A percentile compares a stretch with the other conserved stretches of the same genome.
Evolutionary conservation across 1,140 invertebrate species (phyloP).

Genomic region (Euura lappo): DNA sequence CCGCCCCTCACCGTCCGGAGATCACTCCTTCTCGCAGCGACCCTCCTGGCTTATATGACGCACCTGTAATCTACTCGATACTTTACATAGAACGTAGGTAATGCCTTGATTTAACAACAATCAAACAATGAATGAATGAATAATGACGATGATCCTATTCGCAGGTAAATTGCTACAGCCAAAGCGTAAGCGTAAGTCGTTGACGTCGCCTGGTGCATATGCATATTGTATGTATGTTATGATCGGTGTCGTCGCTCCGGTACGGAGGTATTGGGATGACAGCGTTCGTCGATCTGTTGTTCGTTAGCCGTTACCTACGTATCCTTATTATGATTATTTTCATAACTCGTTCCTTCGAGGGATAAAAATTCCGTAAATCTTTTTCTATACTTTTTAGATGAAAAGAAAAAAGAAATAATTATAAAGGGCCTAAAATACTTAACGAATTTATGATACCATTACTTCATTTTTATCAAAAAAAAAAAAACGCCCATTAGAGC

Average conservation of each 20-base stretch:
- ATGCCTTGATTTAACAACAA: constrained; percentile 12
- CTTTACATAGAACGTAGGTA: constrained; percentile 41
- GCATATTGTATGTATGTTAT: background rate
- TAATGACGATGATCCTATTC: constrained; percentile 7
- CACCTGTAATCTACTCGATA: constrained; percentile 44
- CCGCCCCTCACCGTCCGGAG: constrained; percentile 28
- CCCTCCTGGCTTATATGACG: constrained; percentile 38
- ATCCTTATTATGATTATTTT: background rate
- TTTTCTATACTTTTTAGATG: background rate
- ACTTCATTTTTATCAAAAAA: background rate
- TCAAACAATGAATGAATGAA: background rate
- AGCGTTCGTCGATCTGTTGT: background rate
- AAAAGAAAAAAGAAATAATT: background rate
- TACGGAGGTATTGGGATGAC: background rate
- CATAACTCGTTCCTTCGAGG: background rate
- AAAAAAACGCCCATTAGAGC: too few species aligned
- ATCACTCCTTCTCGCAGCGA: constrained; percentile 46
- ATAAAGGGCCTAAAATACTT: background rate
- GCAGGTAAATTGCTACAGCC: constrained; percentile 56
- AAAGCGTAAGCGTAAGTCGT: constrained; percentile 42
- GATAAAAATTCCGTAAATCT: background rate
- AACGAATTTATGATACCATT: background rate
- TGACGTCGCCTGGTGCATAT: background rate
- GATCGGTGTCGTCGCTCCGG: background rate
- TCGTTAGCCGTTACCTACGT: background rate